These are phyloP conservation scores for Helostoma temminkii DNA, from an alignment of 2,797 vertebrate species.

Conservation along the genomic window DNA sequence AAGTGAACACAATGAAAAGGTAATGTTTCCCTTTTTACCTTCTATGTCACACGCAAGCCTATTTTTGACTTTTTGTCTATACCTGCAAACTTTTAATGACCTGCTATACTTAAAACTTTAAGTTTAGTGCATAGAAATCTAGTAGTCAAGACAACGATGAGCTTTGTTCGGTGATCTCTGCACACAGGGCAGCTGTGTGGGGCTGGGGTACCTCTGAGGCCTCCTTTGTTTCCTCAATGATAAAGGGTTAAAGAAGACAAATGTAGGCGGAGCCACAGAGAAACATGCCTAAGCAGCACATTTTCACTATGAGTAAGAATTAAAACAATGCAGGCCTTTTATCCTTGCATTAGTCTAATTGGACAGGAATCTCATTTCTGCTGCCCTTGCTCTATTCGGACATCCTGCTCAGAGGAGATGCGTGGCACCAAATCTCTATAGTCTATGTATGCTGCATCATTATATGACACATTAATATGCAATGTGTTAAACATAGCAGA, in stretches of 20 bases:
- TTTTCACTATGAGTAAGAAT: conserved; percentile 77
- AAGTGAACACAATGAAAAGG: conserved; percentile 19
- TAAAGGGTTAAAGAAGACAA: conserved; percentile 85
- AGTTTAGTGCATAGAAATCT: conserved; percentile 10
- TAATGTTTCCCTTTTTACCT: conserved; percentile 10
- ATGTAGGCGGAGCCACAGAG: conserved; percentile 70
- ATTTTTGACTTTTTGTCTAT: conserved; percentile 16
- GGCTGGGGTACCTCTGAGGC: conserved; percentile 61
- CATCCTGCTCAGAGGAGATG: conserved; percentile 62
- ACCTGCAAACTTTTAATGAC: conserved; percentile 36
- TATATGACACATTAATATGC: conserved; percentile 48
- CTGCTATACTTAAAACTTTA: conserved; percentile 31
- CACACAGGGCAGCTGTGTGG: conserved; percentile 64
- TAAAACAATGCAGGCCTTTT: conserved; percentile 85
- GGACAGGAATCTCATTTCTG: conserved; percentile 78
- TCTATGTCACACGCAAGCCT: conserved; percentile 16
- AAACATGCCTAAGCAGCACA: conserved; percentile 82
- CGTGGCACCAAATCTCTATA: conserved; percentile 59
- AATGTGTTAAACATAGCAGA: conserved; percentile 41
- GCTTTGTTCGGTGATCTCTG: conserved; percentile 53
- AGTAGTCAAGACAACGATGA: conserved; percentile 40
- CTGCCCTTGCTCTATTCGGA: conserved; percentile 72
- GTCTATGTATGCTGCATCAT: conserved; percentile 50
- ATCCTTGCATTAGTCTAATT: conserved; percentile 80
- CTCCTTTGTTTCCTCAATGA: conserved; percentile 72